Evolutionary conservation across 2,888 invertebrate species (phyloP).

Genomic region (Dromius quadrimaculatus): DNA sequence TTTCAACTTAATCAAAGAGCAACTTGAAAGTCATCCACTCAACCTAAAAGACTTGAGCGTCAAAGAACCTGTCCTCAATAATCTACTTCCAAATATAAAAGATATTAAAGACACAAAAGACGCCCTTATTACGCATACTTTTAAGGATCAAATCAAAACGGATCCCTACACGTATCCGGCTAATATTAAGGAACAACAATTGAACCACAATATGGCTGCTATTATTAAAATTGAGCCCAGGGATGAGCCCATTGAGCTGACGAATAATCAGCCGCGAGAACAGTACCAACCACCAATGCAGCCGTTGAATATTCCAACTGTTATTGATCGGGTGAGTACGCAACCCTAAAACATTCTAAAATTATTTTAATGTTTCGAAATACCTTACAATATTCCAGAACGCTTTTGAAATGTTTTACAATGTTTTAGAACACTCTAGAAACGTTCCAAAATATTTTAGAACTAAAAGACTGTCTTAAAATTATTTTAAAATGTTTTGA

Average conservation of each 20-base stretch:
- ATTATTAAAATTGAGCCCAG: slow-evolving; percentile 65
- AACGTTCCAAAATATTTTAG: too few species aligned
- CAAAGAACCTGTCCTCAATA: too few species aligned
- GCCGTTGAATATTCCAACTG: slow-evolving; percentile 65
- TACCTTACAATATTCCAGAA: too few species aligned
- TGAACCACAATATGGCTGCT: slow-evolving; percentile 53
- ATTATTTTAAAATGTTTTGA: too few species aligned
- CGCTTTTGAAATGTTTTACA: too few species aligned
- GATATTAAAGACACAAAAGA: too few species aligned
- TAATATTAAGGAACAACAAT: slow-evolving; percentile 39
- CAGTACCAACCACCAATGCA: slow-evolving; percentile 56
- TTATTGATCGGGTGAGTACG: too few species aligned
- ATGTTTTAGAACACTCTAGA: too few species aligned
- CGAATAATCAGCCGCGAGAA: slow-evolving; percentile 56
- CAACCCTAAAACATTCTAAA: too few species aligned
- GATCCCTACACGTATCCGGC: slow-evolving; percentile 55
- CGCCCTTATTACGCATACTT: slow-evolving; percentile 52
- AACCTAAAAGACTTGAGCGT: slow-evolving; percentile 53
- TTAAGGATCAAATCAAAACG: slow-evolving; percentile 59
- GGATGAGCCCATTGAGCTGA: slow-evolving; percentile 66
- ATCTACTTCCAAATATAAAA: slow-evolving; percentile 28
- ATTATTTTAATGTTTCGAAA: too few species aligned
- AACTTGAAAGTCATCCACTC: slow-evolving; percentile 58
- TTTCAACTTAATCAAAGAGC: slow-evolving; percentile 66
- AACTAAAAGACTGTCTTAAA: too few species aligned